Evolutionary conservation across 2,113 vertebrate species (phyloP).

Genomic region (Meriones unguiculatus): DNA sequence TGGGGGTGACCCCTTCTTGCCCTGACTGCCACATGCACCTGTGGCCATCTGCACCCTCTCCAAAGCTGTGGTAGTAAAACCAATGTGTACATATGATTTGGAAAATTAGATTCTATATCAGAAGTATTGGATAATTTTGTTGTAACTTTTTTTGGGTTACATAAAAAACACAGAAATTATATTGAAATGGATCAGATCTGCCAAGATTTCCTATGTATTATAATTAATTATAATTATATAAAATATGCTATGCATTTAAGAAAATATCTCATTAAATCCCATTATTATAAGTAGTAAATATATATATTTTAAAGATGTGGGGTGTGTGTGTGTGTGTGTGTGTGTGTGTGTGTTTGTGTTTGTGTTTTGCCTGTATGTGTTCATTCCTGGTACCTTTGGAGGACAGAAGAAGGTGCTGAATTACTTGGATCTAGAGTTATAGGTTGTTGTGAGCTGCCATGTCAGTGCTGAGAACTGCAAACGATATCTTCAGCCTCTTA

Average conservation of each 20-base stretch:
- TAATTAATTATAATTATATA: background rate
- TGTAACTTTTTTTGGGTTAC: conserved; percentile 12
- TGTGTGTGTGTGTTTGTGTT: background rate
- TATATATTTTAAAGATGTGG: background rate
- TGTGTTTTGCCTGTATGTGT: background rate
- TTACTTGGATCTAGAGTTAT: background rate
- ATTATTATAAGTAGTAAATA: background rate
- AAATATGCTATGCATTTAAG: background rate
- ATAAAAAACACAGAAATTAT: conserved; percentile 11
- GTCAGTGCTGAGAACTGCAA: background rate
- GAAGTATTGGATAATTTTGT: conserved; percentile 42
- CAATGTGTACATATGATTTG: conserved; percentile 5
- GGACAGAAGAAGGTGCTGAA: background rate
- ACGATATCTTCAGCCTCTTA: background rate
- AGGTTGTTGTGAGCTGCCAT: background rate
- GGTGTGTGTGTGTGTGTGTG: no score
- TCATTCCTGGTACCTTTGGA: background rate
- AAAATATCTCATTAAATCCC: background rate
- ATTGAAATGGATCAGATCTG: background rate
- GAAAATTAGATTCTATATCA: conserved; percentile 8
- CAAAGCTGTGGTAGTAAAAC: conserved; percentile 28
- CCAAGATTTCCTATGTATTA: conserved; percentile 20
- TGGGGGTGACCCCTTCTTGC: background rate
- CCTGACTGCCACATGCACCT: background rate
- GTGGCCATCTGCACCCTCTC: background rate